Evolutionary conservation across 1,140 invertebrate species (phyloP).

Genomic region (Harlomillsia oculata): DNA sequence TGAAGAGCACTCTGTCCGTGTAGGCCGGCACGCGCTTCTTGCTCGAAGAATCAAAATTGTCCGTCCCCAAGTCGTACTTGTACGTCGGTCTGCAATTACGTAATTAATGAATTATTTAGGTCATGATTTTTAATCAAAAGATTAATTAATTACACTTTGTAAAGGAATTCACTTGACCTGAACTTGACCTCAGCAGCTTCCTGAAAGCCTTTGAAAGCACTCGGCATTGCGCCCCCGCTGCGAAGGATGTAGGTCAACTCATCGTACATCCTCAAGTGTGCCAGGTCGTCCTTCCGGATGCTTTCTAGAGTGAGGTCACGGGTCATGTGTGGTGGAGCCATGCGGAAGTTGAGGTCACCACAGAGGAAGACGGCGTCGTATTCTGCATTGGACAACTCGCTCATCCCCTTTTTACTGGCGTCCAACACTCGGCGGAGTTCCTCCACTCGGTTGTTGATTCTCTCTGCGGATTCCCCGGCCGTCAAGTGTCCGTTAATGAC

Average conservation of each 20-base stretch:
- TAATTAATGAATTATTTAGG: neutral
- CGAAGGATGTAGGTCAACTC: slow-evolving; percentile 21
- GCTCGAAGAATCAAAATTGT: slow-evolving; percentile 30
- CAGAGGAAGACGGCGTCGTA: slow-evolving; percentile 28
- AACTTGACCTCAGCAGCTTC: slow-evolving; percentile 33
- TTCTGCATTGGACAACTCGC: neutral
- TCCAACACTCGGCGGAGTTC: slow-evolving; percentile 28
- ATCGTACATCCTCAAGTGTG: slow-evolving; percentile 20
- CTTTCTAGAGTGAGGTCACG: slow-evolving; percentile 20
- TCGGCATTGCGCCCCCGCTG: slow-evolving; percentile 16
- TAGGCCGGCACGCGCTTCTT: slow-evolving; percentile 33
- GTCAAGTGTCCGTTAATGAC: slow-evolving; percentile 32
- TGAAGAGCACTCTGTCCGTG: slow-evolving; percentile 33
- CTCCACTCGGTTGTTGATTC: slow-evolving; percentile 22
- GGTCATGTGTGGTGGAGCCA: slow-evolving; percentile 11
- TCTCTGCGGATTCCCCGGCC: slow-evolving; percentile 23
- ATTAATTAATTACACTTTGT: neutral
- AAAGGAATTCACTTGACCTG: no score
- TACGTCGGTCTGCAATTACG: slow-evolving; percentile 28
- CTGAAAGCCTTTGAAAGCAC: slow-evolving; percentile 18
- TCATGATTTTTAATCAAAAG: neutral
- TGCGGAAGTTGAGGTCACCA: slow-evolving; percentile 33
- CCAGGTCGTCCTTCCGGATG: slow-evolving; percentile 18
- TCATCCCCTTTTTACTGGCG: slow-evolving; percentile 2
- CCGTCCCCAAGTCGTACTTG: slow-evolving; percentile 32